phyloP scores from a whole-genome alignment of 2,797 vertebrate species.

The Novumbra hubbsi region DNA sequence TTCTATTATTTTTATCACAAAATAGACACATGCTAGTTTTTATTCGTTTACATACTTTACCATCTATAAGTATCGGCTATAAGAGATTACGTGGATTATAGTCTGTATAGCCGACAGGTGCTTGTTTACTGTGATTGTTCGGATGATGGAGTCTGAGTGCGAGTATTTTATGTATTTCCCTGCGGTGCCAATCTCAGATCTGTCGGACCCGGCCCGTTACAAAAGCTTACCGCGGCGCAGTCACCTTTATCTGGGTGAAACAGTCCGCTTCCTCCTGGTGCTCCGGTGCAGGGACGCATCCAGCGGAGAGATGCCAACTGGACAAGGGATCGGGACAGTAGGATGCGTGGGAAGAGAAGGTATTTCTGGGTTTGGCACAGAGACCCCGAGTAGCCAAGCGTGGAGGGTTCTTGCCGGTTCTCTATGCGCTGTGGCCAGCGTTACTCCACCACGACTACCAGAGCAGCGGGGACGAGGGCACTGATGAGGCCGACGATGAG shows the following conservation, averaged over 20 bases:
- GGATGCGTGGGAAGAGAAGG: conserved; percentile 25
- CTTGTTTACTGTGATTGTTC: conserved; percentile 4
- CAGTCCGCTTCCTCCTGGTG: conserved; percentile 89
- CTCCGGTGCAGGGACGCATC: conserved; percentile 72
- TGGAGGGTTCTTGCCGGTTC: conserved; percentile 85
- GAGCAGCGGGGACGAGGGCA: conserved; percentile 68
- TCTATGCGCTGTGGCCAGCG: conserved; percentile 86
- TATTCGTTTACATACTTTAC: background rate
- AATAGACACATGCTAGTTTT: background rate
- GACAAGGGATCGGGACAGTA: conserved; percentile 34
- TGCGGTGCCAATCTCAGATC: conserved; percentile 86
- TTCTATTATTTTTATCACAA: background rate
- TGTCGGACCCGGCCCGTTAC: conserved; percentile 87
- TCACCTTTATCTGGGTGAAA: conserved; percentile 91
- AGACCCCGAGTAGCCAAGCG: conserved; percentile 67
- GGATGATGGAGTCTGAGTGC: conserved; percentile 92
- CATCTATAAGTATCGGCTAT: background rate
- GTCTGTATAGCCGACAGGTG: background rate
- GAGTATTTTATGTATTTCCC: conserved; percentile 97
- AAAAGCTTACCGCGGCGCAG: conserved; percentile 86
- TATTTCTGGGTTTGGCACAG: conserved; percentile 43
- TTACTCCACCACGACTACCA: conserved; percentile 75
- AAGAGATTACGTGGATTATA: background rate
- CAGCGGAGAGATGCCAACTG: conserved; percentile 47
- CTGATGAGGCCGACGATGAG: conserved; percentile 71